These are phyloP conservation scores for Pollenia amentaria DNA, from an alignment of 2,888 invertebrate species.

Conservation along the genomic window DNA sequence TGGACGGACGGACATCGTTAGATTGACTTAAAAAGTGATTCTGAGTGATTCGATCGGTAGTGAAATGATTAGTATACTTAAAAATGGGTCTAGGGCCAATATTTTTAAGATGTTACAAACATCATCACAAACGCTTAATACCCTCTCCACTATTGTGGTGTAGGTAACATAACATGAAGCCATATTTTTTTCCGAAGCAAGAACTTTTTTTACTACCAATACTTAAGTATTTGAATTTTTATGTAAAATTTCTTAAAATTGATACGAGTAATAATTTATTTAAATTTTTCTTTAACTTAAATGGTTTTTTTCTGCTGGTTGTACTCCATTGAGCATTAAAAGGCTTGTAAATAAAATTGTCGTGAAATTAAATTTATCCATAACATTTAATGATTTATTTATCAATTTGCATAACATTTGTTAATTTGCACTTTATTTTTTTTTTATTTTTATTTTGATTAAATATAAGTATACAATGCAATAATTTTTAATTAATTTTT, in stretches of 20 bases:
- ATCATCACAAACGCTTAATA: no score
- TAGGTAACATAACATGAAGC: no score
- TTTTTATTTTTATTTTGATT: conserved; percentile 5
- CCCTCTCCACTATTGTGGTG: no score
- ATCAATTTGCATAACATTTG: conserved; percentile 74
- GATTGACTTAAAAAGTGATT: no score
- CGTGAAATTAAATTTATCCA: conserved; percentile 74
- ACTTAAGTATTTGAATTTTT: conserved; percentile 19
- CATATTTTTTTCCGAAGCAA: no score
- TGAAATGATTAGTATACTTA: no score
- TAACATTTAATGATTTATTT: conserved; percentile 73
- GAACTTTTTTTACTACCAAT: not conserved
- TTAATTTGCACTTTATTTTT: conserved; percentile 52
- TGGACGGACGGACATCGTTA: no score
- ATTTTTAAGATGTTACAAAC: no score
- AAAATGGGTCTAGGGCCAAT: no score
- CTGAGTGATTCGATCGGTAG: no score
- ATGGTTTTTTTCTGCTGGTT: not conserved
- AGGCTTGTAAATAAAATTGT: conserved; percentile 69
- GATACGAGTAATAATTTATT: conserved; percentile 28
- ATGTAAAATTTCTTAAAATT: conserved; percentile 17
- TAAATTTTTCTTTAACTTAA: conserved; percentile 6
- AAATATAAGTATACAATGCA: conserved; percentile 5
- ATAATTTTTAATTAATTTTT: conserved; percentile 37
- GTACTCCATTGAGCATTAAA: conserved; percentile 43